These are phyloP conservation scores for Notothenia rossii DNA, from an alignment of 2,113 vertebrate genomes.

Conservation along the genomic window DNA sequence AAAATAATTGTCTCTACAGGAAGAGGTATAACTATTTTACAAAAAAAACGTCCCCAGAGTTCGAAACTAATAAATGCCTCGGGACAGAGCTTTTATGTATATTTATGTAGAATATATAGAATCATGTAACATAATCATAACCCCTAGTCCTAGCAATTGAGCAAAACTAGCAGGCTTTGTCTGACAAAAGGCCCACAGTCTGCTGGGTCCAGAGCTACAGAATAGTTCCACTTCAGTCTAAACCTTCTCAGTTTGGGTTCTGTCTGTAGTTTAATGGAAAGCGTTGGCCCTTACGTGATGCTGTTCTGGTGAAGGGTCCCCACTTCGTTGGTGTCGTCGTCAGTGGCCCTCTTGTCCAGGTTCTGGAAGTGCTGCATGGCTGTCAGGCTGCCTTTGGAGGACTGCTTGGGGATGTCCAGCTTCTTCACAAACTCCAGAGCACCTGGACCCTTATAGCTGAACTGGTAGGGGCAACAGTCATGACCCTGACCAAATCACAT, in stretches of 20 bases:
- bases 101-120: no score
- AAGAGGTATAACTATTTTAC: no score
- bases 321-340: conserved; percentile 79
- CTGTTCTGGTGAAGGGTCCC: conserved; percentile 83
- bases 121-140: no score
- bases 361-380: conserved; percentile 87
- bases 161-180: no score
- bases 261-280: neutral
- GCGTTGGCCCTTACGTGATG: conserved; percentile 58
- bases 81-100: no score
- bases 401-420: conserved; percentile 82
- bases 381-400: conserved; percentile 74
- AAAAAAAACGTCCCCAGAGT: no score
- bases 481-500: conserved; percentile 76
- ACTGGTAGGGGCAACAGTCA: conserved; percentile 85
- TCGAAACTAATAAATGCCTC: no score
- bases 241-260: neutral
- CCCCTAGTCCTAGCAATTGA: no score
- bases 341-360: conserved; percentile 85
- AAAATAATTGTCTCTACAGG: no score
- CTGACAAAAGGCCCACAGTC: no score
- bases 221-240: neutral
- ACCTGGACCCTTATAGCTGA: conserved; percentile 77
- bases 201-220: neutral
- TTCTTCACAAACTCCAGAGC: conserved; percentile 82